These are phyloP conservation scores for Pogonocherus hispidulus DNA, from an alignment of 2,888 invertebrate genomes.

Conservation along the genomic window DNA sequence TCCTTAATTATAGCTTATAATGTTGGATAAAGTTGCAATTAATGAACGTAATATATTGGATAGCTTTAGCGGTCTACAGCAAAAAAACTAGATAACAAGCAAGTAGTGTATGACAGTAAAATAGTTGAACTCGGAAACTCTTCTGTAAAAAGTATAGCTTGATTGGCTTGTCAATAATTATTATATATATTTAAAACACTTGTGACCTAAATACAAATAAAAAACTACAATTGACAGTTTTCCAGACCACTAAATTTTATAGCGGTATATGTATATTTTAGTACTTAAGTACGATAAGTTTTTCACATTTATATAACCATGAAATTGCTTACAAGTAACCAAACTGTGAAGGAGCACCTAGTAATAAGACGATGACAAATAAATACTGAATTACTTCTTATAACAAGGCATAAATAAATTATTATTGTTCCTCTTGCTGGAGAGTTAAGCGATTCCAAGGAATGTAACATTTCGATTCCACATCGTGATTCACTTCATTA, in stretches of 20 bases:
- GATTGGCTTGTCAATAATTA: too few relatives aligned
- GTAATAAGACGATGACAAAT: slow-evolving; percentile 1
- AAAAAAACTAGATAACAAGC: too few relatives aligned
- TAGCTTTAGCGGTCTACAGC: too few relatives aligned
- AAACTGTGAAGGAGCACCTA: not conserved
- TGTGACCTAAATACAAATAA: not conserved
- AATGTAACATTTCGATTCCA: not conserved
- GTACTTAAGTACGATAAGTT: not conserved
- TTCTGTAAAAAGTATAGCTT: too few relatives aligned
- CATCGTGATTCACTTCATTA: slow-evolving; percentile 1
- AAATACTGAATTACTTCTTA: not conserved
- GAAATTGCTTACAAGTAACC: slow-evolving; percentile 1
- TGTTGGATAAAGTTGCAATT: too few relatives aligned
- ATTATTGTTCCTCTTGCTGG: not conserved
- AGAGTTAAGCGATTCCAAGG: not conserved
- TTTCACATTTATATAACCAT: not conserved
- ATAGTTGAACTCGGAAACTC: too few relatives aligned
- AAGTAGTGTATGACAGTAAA: too few relatives aligned
- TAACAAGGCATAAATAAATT: not conserved
- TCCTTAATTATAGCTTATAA: too few relatives aligned
- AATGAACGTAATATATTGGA: too few relatives aligned
- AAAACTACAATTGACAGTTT: not conserved
- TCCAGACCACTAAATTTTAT: not conserved
- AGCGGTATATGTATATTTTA: too few relatives aligned
- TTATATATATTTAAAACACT: not conserved